Percentiles rank a stretch among this genome's conserved stretches.
Conservation (phyloP, 2,888 invertebrate genomes). For the Rhimphoctona megacephalus region DNA sequence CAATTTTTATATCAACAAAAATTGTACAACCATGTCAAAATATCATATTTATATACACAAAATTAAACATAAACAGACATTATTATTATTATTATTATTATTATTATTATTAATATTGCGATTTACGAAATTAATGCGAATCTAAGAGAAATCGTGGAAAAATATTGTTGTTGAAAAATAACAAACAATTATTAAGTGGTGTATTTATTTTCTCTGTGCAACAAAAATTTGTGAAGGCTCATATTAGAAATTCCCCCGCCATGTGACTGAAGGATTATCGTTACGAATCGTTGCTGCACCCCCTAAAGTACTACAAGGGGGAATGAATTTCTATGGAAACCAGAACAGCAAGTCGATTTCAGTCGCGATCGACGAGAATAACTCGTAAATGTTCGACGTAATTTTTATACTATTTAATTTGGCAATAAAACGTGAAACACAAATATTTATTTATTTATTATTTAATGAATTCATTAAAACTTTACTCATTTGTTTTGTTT, state of each 20-base stretch:
- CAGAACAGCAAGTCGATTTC: constrained; percentile 23
- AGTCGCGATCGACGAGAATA: background rate
- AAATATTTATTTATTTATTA: constrained; percentile 7
- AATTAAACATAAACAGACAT: background rate
- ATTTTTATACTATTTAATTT: background rate
- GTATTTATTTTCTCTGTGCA: background rate
- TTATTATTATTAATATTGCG: background rate
- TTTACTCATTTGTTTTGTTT: background rate
- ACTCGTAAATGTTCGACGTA: background rate
- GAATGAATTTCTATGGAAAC: constrained; percentile 66
- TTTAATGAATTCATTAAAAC: background rate
- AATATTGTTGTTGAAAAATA: background rate
- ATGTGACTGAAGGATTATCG: background rate
- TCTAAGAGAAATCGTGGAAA: no score
- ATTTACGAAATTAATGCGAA: background rate
- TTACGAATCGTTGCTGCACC: constrained; percentile 46
- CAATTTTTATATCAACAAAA: background rate
- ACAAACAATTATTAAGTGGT: background rate
- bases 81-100: no score
- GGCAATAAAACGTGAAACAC: background rate
- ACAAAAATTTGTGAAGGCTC: background rate
- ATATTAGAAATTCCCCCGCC: background rate
- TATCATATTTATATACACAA: background rate
- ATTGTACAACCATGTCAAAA: background rate
- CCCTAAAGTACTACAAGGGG: constrained; percentile 1